phyloP scores from a whole-genome alignment of 2,113 vertebrate genomes.

The Dascyllus trimaculatus region DNA sequence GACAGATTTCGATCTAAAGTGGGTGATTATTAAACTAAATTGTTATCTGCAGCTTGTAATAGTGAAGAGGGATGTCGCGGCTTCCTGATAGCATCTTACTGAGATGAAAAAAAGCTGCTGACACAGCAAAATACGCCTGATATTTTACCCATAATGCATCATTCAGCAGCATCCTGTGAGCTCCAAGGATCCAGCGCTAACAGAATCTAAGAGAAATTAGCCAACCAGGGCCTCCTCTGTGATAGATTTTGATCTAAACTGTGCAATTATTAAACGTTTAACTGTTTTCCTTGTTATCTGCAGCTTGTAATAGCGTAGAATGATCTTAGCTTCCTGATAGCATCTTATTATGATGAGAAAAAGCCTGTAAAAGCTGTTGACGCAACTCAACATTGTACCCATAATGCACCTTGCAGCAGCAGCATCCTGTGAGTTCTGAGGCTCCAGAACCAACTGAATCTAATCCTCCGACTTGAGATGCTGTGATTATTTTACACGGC shows the following conservation, averaged over 20 bases:
- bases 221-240: no score
- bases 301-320: not conserved
- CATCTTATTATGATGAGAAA: no score
- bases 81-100: no score
- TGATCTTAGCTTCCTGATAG: not conserved
- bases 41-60: not conserved
- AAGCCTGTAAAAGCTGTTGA: not conserved
- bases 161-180: not conserved
- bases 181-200: rapidly evolving
- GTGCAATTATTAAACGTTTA: no score
- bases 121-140: not conserved
- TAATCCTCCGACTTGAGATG: not conserved
- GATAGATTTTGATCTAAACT: no score
- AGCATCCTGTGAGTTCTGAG: not conserved
- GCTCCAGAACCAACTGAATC: not conserved
- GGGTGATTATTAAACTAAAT: no score
- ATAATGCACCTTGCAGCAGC: not conserved
- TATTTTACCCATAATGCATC: constrained; percentile 9
- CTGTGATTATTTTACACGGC: not conserved
- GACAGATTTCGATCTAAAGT: no score
- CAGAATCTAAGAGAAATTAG: no score
- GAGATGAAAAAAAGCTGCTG: no score
- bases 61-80: not conserved
- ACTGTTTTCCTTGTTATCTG: not conserved
- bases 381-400: constrained; percentile 1